These are phyloP conservation scores for Coptodon bakossiorum DNA, from an alignment of 2,113 vertebrate species.

Conservation along the genomic window DNA sequence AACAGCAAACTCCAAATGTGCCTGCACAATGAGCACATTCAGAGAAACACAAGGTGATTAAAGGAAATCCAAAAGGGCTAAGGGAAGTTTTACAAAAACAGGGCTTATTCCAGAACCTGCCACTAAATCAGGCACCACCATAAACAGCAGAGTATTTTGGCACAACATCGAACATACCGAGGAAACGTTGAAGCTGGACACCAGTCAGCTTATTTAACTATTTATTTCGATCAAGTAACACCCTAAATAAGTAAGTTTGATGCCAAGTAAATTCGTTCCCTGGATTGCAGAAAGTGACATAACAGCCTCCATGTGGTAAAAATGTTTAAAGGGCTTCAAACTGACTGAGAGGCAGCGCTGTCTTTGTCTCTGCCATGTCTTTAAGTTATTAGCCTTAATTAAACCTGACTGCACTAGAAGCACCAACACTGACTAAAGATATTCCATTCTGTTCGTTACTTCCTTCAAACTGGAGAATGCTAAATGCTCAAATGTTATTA, in stretches of 20 bases:
- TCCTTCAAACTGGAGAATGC: neutral
- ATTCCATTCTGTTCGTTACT: accelerated
- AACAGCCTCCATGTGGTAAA: neutral
- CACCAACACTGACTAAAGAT: neutral
- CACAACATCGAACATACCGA: accelerated
- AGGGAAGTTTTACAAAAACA: neutral
- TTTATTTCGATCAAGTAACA: accelerated
- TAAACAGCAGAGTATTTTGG: neutral
- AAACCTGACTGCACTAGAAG: neutral
- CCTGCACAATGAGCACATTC: neutral
- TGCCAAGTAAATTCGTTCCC: neutral
- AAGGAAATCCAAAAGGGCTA: neutral
- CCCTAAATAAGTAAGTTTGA: neutral
- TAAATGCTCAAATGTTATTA: neutral
- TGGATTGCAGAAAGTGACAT: no score
- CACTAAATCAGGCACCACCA: neutral
- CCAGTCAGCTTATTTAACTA: neutral
- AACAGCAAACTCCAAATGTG: neutral
- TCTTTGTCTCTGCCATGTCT: neutral
- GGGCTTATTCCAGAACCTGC: accelerated
- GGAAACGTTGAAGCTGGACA: neutral
- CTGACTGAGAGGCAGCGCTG: neutral
- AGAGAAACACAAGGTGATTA: neutral
- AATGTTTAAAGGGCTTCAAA: neutral
- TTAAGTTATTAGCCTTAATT: neutral